These are phyloP conservation scores for Cyanoderma ruficeps DNA, from an alignment of 2,113 vertebrate genomes.

Conservation along the genomic window DNA sequence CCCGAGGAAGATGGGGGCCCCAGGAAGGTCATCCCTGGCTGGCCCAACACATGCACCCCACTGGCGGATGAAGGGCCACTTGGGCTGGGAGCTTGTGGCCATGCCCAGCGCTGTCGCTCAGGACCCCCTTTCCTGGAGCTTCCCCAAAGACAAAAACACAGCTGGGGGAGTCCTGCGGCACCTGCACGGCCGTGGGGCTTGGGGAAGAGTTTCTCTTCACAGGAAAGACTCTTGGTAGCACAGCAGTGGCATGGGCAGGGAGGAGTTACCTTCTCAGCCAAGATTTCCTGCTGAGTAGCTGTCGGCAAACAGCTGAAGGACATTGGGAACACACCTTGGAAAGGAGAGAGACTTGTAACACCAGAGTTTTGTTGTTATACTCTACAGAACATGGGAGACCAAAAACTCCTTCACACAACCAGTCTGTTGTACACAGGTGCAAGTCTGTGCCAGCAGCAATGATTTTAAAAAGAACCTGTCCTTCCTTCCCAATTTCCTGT, in stretches of 20 bases:
- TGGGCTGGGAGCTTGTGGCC: background rate
- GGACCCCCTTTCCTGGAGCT: background rate
- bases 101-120: background rate
- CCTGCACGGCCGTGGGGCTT: background rate
- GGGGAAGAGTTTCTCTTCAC: background rate
- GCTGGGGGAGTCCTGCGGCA: background rate
- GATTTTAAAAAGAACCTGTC: background rate
- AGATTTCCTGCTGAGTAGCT: background rate
- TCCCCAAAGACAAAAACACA: background rate
- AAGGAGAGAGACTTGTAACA: background rate
- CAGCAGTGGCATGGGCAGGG: no score
- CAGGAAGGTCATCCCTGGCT: background rate
- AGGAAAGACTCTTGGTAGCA: background rate
- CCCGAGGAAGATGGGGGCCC: background rate
- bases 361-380: background rate
- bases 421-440: fast-evolving
- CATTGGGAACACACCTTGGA: background rate
- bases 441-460: background rate
- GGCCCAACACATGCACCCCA: no score
- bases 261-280: background rate
- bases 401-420: background rate
- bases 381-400: background rate
- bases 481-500: background rate
- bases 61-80: no score
- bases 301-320: background rate